Base-by-base conservation (phyloP, 1,140 invertebrate genomes). In the Drosophila sp. region DNA sequence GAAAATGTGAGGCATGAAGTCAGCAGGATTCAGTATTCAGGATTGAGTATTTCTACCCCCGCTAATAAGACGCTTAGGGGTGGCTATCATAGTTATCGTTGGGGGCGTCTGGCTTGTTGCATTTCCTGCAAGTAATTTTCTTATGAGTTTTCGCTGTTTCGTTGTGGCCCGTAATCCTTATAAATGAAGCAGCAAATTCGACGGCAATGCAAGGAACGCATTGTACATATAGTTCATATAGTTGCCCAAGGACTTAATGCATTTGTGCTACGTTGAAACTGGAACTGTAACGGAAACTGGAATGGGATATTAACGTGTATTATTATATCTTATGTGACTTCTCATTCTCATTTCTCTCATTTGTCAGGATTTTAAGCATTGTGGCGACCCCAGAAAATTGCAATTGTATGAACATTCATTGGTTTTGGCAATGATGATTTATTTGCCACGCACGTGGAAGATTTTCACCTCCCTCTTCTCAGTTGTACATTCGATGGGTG, bases 101-200 rank as follows among this genome's bases (percentile, higher is more conserved):
- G 48, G 16, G 64, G 57, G 36, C 21, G 4, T 21, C 4, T 56
- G 32, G 80, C 73, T 86, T 86, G 81, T 84, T 86, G 81, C 81
- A 84, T 86, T 86, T 84, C 74, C 72, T 80, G 81, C 81, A 84
- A 84, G 81, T 87, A 87, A 87, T 87, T 87, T 87, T 63, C 75
- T 70, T 89, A 82, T 87, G 82, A 87, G 82, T 87, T 86, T 80
- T 65, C 59, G 54, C 80, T 79, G 80, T 73, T 56, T 40, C 53
- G 53, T 6, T 16, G 29, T 11, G 29, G 29, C 40, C 40, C 14
- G 65, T 87, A 87, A 87, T 87, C 82, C 83, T 89, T 87, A 87
- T 87, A 87, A 82, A 89, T 87, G 82, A 87, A 89, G 83, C 83
- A 89, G 82, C 83, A 87, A 87, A 87, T 87, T 87, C 71, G 82